These are phyloP conservation scores for Eupithecia insigniata DNA, from an alignment of 2,888 invertebrate genomes.

Conservation along the genomic window DNA sequence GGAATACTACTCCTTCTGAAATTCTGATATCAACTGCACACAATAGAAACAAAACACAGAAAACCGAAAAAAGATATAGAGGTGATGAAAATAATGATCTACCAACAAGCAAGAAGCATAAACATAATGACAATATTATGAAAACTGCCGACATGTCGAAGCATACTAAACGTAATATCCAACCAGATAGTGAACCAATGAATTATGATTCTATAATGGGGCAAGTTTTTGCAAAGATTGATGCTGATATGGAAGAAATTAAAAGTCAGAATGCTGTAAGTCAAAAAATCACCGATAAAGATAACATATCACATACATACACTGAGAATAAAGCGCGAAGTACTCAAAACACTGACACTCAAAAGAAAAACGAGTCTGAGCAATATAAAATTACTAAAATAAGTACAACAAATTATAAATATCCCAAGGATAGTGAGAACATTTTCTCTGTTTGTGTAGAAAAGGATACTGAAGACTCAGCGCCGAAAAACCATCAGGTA, in stretches of 20 bases:
- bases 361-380: constrained; percentile 36
- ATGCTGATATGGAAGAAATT: constrained; percentile 67
- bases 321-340: constrained; percentile 30
- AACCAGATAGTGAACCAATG: constrained; percentile 62
- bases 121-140: constrained; percentile 41
- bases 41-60: constrained; percentile 53
- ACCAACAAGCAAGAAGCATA: constrained; percentile 62
- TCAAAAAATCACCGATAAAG: constrained; percentile 20
- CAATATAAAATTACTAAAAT: background rate
- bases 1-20: constrained; percentile 62
- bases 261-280: constrained; percentile 50
- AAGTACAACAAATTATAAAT: constrained; percentile 39
- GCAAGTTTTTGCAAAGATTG: constrained; percentile 74
- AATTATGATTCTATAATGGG: constrained; percentile 73
- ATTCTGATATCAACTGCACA: constrained; percentile 61
- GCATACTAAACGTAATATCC: constrained; percentile 33
- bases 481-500: constrained; percentile 50
- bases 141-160: constrained; percentile 18
- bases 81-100: constrained; percentile 51
- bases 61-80: constrained; percentile 61
- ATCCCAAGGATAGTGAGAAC: constrained; percentile 71
- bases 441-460: constrained; percentile 65
- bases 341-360: constrained; percentile 30
- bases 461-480: constrained; percentile 50
- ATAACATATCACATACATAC: constrained; percentile 25